Conservation (phyloP, 1,140 invertebrate species). For the Aphaenogaster rudis region DNA sequence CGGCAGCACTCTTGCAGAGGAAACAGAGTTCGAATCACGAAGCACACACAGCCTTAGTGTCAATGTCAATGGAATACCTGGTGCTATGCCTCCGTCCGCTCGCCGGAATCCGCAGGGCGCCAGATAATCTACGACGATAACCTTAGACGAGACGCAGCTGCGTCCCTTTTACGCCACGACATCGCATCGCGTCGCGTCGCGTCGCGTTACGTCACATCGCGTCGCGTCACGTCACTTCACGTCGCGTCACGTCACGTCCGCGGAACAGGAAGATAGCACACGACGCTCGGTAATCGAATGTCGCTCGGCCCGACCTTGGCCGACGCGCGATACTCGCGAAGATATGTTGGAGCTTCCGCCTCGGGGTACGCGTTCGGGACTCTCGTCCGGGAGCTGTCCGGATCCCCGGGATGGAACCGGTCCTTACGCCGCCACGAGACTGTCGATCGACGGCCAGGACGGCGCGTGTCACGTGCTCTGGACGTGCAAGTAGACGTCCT, state of each 20-base stretch:
- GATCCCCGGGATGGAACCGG: conserved; percentile 8
- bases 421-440: conserved; percentile 47
- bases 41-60: conserved; percentile 55
- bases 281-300: conserved; percentile 37
- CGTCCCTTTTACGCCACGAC: conserved; percentile 39
- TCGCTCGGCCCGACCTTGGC: conserved; percentile 52
- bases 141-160: conserved; percentile 43
- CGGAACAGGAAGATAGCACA: conserved; percentile 37
- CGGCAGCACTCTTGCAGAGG: conserved; percentile 34
- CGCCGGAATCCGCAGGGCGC: conserved; percentile 68
- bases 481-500: conserved; percentile 77
- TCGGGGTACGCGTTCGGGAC: not conserved
- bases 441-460: conserved; percentile 60
- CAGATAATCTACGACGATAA: conserved; percentile 66
- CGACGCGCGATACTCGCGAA: conserved; percentile 64
- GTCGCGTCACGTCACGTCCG: conserved; percentile 42
- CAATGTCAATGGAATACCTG: conserved; percentile 48
- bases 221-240: not conserved
- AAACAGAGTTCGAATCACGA: conserved; percentile 43
- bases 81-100: conserved; percentile 39
- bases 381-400: not conserved
- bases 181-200: conserved; percentile 16
- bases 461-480: conserved; percentile 80
- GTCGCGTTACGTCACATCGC: not conserved
- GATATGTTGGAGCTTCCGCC: conserved; percentile 65